Percentiles rank a stretch among this genome's conserved stretches.
These are phyloP conservation scores for Helicolenus hilgendorfi DNA, from an alignment of 2,797 vertebrate species.

Conservation along the genomic window DNA sequence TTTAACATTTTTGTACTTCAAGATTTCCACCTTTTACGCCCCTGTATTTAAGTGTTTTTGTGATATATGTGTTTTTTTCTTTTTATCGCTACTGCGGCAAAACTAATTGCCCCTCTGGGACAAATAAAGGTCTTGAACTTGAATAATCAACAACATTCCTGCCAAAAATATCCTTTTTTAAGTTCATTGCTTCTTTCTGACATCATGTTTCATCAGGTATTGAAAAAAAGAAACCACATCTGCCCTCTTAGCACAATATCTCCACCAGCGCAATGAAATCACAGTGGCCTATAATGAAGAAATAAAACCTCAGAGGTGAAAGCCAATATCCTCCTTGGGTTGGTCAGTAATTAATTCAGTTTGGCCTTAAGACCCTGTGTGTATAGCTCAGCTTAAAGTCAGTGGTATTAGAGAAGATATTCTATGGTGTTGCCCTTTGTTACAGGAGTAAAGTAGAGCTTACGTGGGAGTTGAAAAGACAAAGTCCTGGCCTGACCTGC, in stretches of 20 bases:
- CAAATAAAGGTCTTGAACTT: background rate
- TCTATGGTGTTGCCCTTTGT: background rate
- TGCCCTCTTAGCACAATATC: background rate
- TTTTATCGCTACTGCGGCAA: too few species aligned
- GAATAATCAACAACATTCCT: background rate
- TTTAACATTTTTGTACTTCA: background rate
- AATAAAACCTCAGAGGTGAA: constrained; percentile 35
- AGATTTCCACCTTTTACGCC: background rate
- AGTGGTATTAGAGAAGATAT: background rate
- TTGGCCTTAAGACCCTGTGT: background rate
- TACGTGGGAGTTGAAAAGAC: background rate
- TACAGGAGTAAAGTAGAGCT: background rate
- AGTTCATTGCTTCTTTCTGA: constrained; percentile 7
- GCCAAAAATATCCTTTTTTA: background rate
- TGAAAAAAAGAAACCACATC: background rate
- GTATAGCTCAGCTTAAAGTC: background rate
- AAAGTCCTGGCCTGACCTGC: background rate
- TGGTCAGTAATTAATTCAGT: constrained; percentile 25
- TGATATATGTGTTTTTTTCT: too few species aligned
- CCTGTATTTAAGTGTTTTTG: background rate
- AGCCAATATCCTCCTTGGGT: constrained; percentile 12
- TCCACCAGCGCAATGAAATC: background rate
- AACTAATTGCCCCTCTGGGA: too few species aligned
- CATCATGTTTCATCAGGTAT: constrained; percentile 25
- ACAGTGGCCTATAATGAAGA: constrained; percentile 19